Evolutionary conservation across 2,797 vertebrate species (phyloP), one percentile per base, ranked within the genome.

Genomic region (Sebastolobus altivelis): DNA sequence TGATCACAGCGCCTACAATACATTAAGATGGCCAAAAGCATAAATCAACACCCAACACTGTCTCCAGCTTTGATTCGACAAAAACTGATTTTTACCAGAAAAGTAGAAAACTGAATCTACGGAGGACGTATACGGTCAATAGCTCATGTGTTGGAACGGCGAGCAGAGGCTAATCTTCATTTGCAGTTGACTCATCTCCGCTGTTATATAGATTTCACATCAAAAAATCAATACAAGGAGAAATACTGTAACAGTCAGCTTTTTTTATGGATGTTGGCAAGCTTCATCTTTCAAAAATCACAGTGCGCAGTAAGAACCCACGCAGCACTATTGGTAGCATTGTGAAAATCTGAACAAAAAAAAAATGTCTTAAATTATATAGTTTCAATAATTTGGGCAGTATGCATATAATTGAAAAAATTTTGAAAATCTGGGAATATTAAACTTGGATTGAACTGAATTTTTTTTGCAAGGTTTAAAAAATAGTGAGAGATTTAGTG

Each of bases 131-230:
- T 6, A 2, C 3, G 56, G 10, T 78, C 71, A 59, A 63, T 68
- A 65, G 55, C 56, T 70, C 55, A 58, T 27, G 38, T 67, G 52
- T 6, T 69, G 60, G 38, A 72, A 46, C 60, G 65, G 59, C 33
- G 60, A 78, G 61, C 63, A 49, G n/a, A 65, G 33, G 70, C 14
- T 60, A 55, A 77, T 79, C 68, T 72, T 80, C 62, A 81, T 88
- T 80, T 84, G n/a, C 11, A 65, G 35, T 69, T 7, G 63, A 77
- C 8, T 81, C 12, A 61, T 77, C 59, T 73, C 25, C 29, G 22
- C n/a, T 67, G 63, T 62, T 35, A 79, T 79, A 89, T 69, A 46
- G 74, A 87, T 82, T 87, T 87, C 38, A 63, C 74, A 66, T 80
- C 0, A 62, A 33, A 61, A 76, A 81, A 81, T 90, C 75, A 10